Base-by-base conservation (phyloP, 2,113 vertebrate species). In the Myxocyprinus asiaticus region DNA sequence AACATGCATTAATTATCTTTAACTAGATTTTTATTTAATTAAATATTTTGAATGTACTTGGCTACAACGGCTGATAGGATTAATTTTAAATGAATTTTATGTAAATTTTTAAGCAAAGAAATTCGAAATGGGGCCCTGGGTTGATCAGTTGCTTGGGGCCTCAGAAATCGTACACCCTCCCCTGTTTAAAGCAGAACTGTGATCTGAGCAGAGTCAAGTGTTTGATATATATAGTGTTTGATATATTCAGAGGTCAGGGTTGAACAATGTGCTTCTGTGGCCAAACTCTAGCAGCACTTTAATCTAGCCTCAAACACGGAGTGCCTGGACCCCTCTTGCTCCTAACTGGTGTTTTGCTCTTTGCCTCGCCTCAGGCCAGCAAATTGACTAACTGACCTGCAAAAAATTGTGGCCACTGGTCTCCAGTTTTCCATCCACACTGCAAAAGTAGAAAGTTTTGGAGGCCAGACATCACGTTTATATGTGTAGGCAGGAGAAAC, bases 341-440 rank as follows among this genome's bases (percentile, higher is more conserved):
- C 82, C 73, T 69, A 83, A 79, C 73, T 81, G 76, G 81, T 82
- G 81, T 66, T 80, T 76, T 67, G 68, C 80, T 80, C 74, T 10
- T 56, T 76, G 85, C 75, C 86, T 74, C 8, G 85, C 73, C 86
- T 74, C 9, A 43, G 78, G 81, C 81, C 81, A 83, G 55, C 79
- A 78, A 59, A 76, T 79, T 82, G 82, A 61, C 82, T 86, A 89
- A 89, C 85, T 87, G 86, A 87, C 86, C 84, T 74, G 80, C 81
- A 68, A 79, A 43, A 88, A 86, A 86, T 66, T 82, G 48, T 47
- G 67, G 83, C 78, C 82, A 83, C 74, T 6, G 22, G 81, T 50
- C 83, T 58, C 43, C 76, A 43, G 53, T 79, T 75, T 76, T 43
- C 63, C 42, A 77, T 63, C 77, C 42, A 12, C 75, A 77, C 64